Conservation (phyloP, 64 coral and sea anemone species). For the Montipora cactus region DNA sequence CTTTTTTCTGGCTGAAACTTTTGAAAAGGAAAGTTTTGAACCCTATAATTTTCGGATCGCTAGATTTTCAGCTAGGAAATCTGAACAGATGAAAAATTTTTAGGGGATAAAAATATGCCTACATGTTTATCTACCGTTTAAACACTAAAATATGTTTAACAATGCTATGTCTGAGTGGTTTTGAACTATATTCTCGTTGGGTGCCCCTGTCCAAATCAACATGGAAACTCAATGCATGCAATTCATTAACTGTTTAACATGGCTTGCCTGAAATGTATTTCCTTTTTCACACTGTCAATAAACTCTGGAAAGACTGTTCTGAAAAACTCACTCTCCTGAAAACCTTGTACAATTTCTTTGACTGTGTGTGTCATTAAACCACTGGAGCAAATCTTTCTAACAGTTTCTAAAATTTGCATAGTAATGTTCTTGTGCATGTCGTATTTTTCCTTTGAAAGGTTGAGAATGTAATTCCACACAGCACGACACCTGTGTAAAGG, state of each 20-base stretch:
- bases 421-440: not conserved
- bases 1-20: too few relatives aligned
- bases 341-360: slow-evolving; percentile 16
- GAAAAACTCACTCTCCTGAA: slow-evolving; percentile 37
- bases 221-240: too few relatives aligned
- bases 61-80: too few relatives aligned
- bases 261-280: not conserved
- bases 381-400: slow-evolving; percentile 10
- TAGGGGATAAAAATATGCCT: too few relatives aligned
- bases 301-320: slow-evolving; percentile 5
- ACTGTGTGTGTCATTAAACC: slow-evolving; percentile 19
- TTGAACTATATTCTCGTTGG: too few relatives aligned
- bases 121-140: too few relatives aligned
- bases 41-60: too few relatives aligned
- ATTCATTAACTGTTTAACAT: not conserved
- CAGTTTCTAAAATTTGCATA: slow-evolving; percentile 11
- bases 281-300: not conserved
- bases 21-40: too few relatives aligned
- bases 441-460: not conserved
- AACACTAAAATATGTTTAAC: too few relatives aligned
- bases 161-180: too few relatives aligned
- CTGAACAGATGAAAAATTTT: too few relatives aligned
- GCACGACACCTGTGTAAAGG: slow-evolving; percentile 11
- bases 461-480: slow-evolving; percentile 51
- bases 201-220: too few relatives aligned